Evolutionary conservation across 2,888 invertebrate species (phyloP).

Genomic region (Trichopria drosophilae): DNA sequence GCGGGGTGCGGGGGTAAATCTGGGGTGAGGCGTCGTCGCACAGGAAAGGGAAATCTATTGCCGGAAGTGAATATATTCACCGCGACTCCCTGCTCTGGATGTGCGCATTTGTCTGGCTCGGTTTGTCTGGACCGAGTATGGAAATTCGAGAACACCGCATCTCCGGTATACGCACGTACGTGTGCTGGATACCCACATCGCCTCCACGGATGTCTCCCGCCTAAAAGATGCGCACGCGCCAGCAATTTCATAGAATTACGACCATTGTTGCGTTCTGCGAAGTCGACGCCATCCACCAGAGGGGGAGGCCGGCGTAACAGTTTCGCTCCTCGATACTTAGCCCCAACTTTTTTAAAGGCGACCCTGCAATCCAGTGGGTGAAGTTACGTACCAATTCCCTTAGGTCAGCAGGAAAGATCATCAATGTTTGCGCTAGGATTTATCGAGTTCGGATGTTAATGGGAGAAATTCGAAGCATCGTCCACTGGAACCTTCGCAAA

Average conservation of each 20-base stretch:
- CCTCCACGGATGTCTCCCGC: too few species aligned
- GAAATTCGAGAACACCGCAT: slow-evolving; percentile 49
- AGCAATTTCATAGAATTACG: slow-evolving; percentile 40
- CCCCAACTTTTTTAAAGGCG: slow-evolving; percentile 26
- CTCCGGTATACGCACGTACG: slow-evolving; percentile 19
- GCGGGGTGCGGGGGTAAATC: slow-evolving; percentile 28
- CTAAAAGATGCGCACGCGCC: slow-evolving; percentile 47
- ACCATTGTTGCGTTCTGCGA: slow-evolving; percentile 8
- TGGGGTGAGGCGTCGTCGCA: slow-evolving; percentile 29
- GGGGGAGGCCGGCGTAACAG: slow-evolving; percentile 17
- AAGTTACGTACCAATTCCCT: too few species aligned
- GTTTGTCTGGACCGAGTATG: slow-evolving; percentile 42
- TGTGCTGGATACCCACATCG: too few species aligned
- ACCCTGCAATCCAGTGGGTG: slow-evolving; percentile 7
- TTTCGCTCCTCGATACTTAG: slow-evolving; percentile 21
- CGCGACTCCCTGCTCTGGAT: slow-evolving; percentile 43
- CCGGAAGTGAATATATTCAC: slow-evolving; percentile 57
- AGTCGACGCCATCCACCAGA: slow-evolving; percentile 22
- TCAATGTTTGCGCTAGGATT: too few species aligned
- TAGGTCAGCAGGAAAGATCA: too few species aligned
- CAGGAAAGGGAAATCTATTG: slow-evolving; percentile 54
- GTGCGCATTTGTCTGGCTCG: slow-evolving; percentile 37
- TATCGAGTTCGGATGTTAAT: too few species aligned
- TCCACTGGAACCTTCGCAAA: too few species aligned
- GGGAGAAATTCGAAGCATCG: too few species aligned